Conservation (phyloP, 2,888 invertebrate genomes). For the Masnerella sp. region DNA sequence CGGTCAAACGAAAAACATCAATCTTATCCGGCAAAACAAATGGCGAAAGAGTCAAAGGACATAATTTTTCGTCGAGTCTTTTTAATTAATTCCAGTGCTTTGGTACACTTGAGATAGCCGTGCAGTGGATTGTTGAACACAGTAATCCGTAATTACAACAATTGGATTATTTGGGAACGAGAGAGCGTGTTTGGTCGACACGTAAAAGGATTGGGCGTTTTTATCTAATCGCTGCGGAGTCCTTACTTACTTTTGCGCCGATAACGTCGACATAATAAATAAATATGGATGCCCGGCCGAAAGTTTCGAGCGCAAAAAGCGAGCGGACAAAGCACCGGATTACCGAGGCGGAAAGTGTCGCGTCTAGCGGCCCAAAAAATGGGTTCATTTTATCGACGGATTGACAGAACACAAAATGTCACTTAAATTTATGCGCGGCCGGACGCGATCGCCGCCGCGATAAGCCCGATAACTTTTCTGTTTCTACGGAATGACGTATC, state of each 20-base stretch:
- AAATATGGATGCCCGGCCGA: constrained; percentile 25
- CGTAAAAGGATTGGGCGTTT: constrained; percentile 17
- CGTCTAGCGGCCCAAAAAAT: constrained; percentile 33
- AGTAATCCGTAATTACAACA: constrained; percentile 26
- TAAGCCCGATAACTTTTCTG: constrained; percentile 53
- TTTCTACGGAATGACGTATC: constrained; percentile 49
- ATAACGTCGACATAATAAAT: constrained; percentile 34
- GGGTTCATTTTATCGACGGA: constrained; percentile 45
- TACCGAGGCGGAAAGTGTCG: constrained; percentile 43
- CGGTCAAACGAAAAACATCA: no score
- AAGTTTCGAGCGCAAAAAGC: constrained; percentile 29
- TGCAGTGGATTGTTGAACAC: constrained; percentile 9
- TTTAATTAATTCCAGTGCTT: constrained; percentile 8
- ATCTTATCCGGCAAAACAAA: no score
- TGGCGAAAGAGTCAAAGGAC: neutral
- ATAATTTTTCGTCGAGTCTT: neutral
- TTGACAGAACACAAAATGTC: constrained; percentile 56
- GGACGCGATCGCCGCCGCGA: constrained; percentile 27
- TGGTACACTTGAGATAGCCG: constrained; percentile 14
- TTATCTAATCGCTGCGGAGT: constrained; percentile 33
- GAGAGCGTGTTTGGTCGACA: constrained; percentile 16
- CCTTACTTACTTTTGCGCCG: constrained; percentile 27
- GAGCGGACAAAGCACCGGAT: constrained; percentile 23
- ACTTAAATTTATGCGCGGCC: constrained; percentile 51
- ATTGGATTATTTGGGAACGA: constrained; percentile 32